Evolutionary conservation across 1,140 invertebrate genomes (phyloP).

Genomic region (Drosophila ogumai): DNA sequence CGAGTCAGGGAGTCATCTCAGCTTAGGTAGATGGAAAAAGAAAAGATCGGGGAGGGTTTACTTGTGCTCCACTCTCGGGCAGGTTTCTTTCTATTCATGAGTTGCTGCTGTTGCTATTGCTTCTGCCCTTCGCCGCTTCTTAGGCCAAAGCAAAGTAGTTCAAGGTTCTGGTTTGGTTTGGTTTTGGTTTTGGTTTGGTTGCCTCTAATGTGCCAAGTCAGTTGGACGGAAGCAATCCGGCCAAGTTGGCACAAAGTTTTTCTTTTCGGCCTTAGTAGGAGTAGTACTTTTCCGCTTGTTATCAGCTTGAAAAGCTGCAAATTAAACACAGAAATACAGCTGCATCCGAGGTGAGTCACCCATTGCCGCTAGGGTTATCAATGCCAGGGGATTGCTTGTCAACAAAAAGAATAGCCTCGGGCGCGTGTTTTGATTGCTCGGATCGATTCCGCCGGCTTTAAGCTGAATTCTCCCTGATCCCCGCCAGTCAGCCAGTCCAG

Average conservation of each 20-base stretch:
- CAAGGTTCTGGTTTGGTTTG: constrained; percentile 44
- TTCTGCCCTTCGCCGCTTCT: constrained; percentile 29
- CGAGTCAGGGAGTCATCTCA: constrained; percentile 30
- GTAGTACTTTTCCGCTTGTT: constrained; percentile 15
- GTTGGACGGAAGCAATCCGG: constrained; percentile 22
- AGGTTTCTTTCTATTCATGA: constrained; percentile 50
- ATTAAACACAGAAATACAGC: constrained; percentile 3
- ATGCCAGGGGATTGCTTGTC: neutral
- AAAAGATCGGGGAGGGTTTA: neutral
- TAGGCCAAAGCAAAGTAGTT: constrained; percentile 45
- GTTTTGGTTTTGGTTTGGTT: constrained; percentile 11
- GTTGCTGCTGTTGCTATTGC: constrained; percentile 15
- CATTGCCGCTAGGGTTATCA: constrained; percentile 4
- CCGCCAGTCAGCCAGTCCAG: neutral
- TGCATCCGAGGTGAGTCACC: constrained; percentile 21
- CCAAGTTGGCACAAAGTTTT: constrained; percentile 37
- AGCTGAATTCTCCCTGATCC: constrained; percentile 16
- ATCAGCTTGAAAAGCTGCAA: constrained; percentile 20
- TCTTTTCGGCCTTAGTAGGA: constrained; percentile 11
- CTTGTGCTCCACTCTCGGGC: constrained; percentile 9
- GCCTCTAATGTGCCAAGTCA: constrained; percentile 52
- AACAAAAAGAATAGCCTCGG: neutral
- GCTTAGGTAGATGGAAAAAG: constrained; percentile 36
- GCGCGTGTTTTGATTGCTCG: constrained; percentile 13
- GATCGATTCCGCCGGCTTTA: constrained; percentile 22